phyloP scores from a whole-genome alignment of 2,888 invertebrate species.

The Lepidonotus clava region DNA sequence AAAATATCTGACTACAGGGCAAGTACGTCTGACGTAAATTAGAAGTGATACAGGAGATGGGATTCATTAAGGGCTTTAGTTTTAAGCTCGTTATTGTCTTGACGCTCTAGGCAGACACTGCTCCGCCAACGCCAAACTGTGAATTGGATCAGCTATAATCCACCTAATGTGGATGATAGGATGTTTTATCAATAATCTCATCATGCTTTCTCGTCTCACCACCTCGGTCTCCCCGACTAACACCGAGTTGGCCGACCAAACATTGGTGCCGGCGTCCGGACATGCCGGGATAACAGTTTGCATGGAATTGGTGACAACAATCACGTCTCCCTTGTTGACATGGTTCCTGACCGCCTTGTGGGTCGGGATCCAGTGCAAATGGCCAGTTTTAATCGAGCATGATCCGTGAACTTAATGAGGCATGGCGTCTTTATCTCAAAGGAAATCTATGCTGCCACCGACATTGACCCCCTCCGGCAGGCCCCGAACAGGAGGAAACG shows the following conservation, averaged over 20 bases:
- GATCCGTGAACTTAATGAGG: neutral
- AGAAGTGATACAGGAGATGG: neutral
- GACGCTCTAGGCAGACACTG: conserved; percentile 11
- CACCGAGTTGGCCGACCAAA: neutral
- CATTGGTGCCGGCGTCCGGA: neutral
- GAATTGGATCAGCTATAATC: conserved; percentile 28
- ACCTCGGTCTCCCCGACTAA: neutral
- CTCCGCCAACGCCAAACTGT: neutral
- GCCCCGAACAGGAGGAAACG: neutral
- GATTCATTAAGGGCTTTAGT: conserved; percentile 26
- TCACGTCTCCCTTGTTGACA: neutral
- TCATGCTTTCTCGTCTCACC: neutral
- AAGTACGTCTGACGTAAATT: neutral
- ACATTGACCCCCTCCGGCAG: neutral
- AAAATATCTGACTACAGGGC: neutral
- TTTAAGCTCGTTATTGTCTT: conserved; percentile 32
- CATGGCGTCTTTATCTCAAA: neutral
- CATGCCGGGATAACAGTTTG: too few relatives aligned
- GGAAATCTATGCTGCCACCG: neutral
- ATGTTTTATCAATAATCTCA: conserved; percentile 47
- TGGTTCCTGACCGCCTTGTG: neutral
- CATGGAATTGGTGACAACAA: conserved; percentile 12
- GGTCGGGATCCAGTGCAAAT: neutral
- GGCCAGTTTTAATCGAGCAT: conserved; percentile 21
- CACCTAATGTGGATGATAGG: conserved; percentile 5